Percentiles rank a stretch among this genome's conserved stretches.
Conservation (phyloP, 2,888 invertebrate genomes). For the Cosmorhoe ocellata region DNA sequence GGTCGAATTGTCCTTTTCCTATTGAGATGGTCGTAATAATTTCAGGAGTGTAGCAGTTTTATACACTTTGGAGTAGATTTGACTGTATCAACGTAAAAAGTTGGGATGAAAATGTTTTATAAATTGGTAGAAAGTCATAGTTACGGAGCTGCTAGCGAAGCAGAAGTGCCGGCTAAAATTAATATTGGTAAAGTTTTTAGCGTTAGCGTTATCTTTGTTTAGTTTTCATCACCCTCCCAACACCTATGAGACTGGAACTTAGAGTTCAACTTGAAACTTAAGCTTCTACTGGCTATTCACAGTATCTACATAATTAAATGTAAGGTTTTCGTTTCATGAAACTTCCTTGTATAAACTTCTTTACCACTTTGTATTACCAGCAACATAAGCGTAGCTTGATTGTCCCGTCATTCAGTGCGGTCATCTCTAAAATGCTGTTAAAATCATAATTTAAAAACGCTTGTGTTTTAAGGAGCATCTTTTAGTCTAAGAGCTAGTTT, state of each 20-base stretch:
- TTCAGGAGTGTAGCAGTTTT: slow-evolving; percentile 54
- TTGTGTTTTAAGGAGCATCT: too few relatives aligned
- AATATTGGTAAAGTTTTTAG: slow-evolving; percentile 25
- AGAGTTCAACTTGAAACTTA: slow-evolving; percentile 11
- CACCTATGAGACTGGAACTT: slow-evolving; percentile 22
- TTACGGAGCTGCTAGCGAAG: slow-evolving; percentile 20
- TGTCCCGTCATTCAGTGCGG: too few relatives aligned
- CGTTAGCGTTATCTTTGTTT: slow-evolving; percentile 24
- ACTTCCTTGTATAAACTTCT: too few relatives aligned
- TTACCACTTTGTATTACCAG: too few relatives aligned
- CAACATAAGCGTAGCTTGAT: too few relatives aligned
- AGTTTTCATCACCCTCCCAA: slow-evolving; percentile 26
- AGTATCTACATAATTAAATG: not conserved
- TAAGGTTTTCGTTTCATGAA: too few relatives aligned
- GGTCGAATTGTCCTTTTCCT: slow-evolving; percentile 59
- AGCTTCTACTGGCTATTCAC: not conserved
- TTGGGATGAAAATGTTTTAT: slow-evolving; percentile 20
- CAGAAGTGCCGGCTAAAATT: slow-evolving; percentile 23
- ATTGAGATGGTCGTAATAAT: slow-evolving; percentile 57
- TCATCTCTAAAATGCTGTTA: too few relatives aligned
- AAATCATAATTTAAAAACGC: too few relatives aligned
- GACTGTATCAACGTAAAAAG: slow-evolving; percentile 41
- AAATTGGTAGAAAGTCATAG: slow-evolving; percentile 8
- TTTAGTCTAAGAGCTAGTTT: too few relatives aligned
- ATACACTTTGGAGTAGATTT: slow-evolving; percentile 50